Conservation (phyloP, 2,797 vertebrate species). For the Eremophila alpestris region DNA sequence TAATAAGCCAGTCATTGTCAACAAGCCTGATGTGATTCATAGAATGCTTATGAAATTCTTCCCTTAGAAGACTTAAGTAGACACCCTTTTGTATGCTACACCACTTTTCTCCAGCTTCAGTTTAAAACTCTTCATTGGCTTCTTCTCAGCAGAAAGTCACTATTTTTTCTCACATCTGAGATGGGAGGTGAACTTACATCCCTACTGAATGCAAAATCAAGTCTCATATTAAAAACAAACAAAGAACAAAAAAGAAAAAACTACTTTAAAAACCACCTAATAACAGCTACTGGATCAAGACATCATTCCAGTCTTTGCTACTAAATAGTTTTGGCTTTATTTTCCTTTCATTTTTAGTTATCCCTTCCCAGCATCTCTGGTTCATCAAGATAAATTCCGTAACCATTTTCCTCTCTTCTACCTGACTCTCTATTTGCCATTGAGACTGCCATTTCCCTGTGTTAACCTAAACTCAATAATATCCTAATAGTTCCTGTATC, state of each 20-base stretch:
- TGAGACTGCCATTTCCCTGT: background rate
- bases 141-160: background rate
- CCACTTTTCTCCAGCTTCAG: background rate
- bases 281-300: background rate
- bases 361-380: background rate
- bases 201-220: background rate
- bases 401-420: background rate
- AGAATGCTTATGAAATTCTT: background rate
- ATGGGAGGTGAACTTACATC: background rate
- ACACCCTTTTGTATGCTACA: background rate
- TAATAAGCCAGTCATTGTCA: background rate
- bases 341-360: background rate
- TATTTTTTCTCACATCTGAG: background rate
- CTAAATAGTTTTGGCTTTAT: background rate
- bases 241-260: no score
- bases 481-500: rapidly evolving
- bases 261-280: background rate
- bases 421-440: background rate
- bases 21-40: background rate
- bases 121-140: background rate
- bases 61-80: background rate
- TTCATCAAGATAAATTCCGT: background rate
- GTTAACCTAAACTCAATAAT: background rate
- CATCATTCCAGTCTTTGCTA: background rate
- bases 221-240: background rate